Evolutionary conservation across 30 jellyfish, hydroid and myxozoan species (phyloP), one percentile per base, ranked within the genome.

Genomic region (Pseudorhiza aurosa): DNA sequence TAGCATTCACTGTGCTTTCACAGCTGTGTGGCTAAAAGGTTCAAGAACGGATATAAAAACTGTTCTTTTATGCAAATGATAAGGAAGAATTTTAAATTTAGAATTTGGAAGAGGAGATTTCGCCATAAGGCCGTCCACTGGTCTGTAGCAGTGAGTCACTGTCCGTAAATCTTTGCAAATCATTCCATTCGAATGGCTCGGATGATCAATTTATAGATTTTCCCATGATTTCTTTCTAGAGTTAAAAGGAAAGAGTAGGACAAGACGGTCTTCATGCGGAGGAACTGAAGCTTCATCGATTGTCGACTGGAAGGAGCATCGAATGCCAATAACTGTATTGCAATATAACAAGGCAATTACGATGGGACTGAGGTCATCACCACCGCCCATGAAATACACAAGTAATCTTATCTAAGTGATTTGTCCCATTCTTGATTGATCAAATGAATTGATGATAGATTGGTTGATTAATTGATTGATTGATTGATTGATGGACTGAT

Each of bases 311-410:
- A 24, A 42, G 55, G 94, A 68, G 2, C 87, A 42, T 35, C 87
- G 78, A 33, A 43, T 82, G 87, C 94, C 94, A 17, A 58, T 82
- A 42, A 82, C 94, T 31, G 94, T 82, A 12, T 24, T 82, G 46
- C 94, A 82, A 45, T 82, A 82, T 43, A 82, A 82, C 82, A 82
- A 82, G 32, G 94, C 94, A 28, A 35, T 82, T 31, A 40, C 94
- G 19, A 43, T 68, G 29, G 85, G 85, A 42, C 26, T 82, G 64
- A 36, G 94, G 28, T 64, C 84, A 5, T 81, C 93, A 14, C 94
- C 87, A 40, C 94, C 94, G 27, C 53, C 51, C 1, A 26, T 65
- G 44, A 65, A 37, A 65, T 62, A 51, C 9, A 63, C 68, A 42
- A 82, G 89, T 60, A 29, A 9, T 19, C 5, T 6, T 58, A 18